Conservation (phyloP, 2,797 vertebrate genomes). For the Aulostomus chinensis region DNA sequence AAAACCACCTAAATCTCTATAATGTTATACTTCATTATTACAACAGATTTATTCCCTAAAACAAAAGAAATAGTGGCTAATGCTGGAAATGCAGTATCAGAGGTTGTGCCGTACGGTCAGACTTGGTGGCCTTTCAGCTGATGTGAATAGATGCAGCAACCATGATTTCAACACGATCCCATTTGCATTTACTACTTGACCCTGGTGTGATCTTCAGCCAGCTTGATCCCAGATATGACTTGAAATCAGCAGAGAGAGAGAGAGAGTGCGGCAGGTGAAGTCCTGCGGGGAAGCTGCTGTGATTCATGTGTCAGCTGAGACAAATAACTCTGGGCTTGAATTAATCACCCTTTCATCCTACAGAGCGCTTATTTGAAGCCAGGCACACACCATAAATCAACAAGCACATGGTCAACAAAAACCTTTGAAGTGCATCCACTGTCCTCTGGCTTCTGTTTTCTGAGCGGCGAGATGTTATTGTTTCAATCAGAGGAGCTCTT, state of each 20-base stretch:
- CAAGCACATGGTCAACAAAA: not conserved
- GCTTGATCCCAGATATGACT: constrained; percentile 15
- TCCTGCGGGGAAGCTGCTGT: constrained; percentile 6
- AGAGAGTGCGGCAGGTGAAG: constrained; percentile 1
- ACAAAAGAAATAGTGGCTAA: not conserved
- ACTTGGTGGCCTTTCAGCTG: constrained; percentile 7
- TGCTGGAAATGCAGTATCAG: constrained; percentile 8
- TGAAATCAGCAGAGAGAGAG: constrained; percentile 20
- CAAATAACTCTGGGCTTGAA: constrained; percentile 28
- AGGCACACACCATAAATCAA: constrained; percentile 14
- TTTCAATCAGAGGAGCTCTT: constrained; percentile 9
- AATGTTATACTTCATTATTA: too few species aligned
- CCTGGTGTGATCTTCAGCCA: not conserved
- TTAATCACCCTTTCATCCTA: constrained; percentile 27
- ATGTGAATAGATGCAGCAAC: not conserved
- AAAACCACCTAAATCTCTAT: too few species aligned
- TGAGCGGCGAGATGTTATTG: constrained; percentile 10
- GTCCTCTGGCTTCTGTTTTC: constrained; percentile 1
- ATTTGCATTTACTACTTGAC: constrained; percentile 37
- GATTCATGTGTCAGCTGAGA: constrained; percentile 21
- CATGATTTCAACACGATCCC: not conserved
- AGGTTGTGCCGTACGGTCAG: not conserved
- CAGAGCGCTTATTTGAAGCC: constrained; percentile 7
- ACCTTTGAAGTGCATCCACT: not conserved
- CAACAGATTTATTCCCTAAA: too few species aligned